Percentiles rank a stretch among this genome's conserved stretches.
Evolutionary conservation across 92 coral and sea anemone species (phyloP).

Genomic region (Phenganax marumi): DNA sequence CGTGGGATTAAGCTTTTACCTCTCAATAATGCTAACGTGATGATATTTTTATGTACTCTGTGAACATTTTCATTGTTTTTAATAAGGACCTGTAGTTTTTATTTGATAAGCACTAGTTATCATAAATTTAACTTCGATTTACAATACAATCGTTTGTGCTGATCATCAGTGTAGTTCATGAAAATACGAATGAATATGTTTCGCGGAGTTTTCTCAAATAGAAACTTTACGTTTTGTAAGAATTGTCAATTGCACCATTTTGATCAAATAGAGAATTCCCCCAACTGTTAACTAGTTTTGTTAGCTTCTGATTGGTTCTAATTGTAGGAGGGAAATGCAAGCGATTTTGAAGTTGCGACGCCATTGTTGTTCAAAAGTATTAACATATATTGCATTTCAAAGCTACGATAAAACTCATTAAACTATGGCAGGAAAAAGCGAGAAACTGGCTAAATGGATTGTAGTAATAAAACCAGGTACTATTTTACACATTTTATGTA

Average conservation of each 20-base stretch:
- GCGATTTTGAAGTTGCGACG: not conserved
- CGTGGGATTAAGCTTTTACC: not conserved
- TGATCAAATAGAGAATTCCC: not conserved
- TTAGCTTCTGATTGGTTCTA: conserved; percentile 2
- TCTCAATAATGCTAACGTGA: not conserved
- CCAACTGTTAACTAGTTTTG: not conserved
- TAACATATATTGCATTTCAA: too few relatives aligned
- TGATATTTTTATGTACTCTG: not conserved
- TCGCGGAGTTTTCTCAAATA: not conserved
- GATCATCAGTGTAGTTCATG: too few relatives aligned
- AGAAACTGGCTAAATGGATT: not conserved
- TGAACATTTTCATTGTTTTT: not conserved
- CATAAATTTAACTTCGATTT: not conserved
- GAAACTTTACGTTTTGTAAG: too few relatives aligned
- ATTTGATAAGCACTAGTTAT: not conserved
- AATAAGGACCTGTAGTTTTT: not conserved
- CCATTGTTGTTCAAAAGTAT: not conserved
- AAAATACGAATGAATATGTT: too few relatives aligned
- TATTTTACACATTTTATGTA: not conserved
- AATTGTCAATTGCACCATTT: not conserved
- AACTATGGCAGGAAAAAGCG: not conserved
- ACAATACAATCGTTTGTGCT: too few relatives aligned
- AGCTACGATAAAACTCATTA: not conserved
- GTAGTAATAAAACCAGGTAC: not conserved
- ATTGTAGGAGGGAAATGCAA: not conserved